Conservation (phyloP, 2,113 vertebrate species). For the Lasiurus borealis region DNA sequence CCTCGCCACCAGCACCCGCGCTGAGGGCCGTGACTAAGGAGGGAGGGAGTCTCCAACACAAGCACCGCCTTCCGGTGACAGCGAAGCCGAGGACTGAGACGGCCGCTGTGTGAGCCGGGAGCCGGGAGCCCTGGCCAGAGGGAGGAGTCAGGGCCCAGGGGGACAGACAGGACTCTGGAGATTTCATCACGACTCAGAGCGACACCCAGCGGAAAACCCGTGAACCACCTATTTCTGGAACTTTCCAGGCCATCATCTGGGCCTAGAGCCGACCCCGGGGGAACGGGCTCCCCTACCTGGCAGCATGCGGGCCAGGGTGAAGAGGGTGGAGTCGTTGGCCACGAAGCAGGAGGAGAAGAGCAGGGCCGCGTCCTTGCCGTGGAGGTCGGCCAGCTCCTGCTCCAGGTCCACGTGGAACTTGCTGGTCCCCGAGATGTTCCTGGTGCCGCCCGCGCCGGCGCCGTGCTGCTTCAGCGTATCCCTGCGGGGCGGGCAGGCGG, state of each 20-base stretch:
- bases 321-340: conserved; percentile 98
- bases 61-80: too few relatives aligned
- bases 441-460: conserved; percentile 96
- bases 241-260: not conserved
- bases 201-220: not conserved
- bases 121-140: not conserved
- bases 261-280: not conserved
- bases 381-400: conserved; percentile 95
- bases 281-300: conserved; percentile 88
- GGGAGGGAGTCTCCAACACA: too few relatives aligned
- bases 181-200: not conserved
- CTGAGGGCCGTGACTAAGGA: too few relatives aligned
- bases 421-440: conserved; percentile 98
- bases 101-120: too few relatives aligned
- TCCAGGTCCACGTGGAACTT: conserved; percentile 98
- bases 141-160: not conserved
- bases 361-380: conserved; percentile 95
- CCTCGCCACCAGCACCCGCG: too few relatives aligned
- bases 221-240: not conserved
- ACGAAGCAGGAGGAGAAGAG: conserved; percentile 98
- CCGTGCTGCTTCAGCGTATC: conserved; percentile 95
- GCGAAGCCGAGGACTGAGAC: too few relatives aligned
- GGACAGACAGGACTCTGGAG: not conserved
- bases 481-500: conserved; percentile 81
- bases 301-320: conserved; percentile 96